Conservation (phyloP, 1,140 invertebrate species). For the Dysdera silvatica region DNA sequence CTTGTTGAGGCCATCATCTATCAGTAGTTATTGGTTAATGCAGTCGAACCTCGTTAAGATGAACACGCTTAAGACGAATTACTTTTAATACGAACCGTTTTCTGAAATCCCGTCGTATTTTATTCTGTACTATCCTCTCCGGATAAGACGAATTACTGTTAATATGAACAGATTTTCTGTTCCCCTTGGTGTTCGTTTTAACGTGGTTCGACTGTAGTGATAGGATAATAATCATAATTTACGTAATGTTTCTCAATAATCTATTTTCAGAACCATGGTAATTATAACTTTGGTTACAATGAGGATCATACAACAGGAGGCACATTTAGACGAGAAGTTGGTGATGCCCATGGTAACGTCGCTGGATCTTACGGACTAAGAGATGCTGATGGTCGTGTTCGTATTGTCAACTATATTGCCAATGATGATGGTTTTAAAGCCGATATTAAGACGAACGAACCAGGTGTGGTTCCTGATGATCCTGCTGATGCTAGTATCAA, state of each 20-base stretch:
- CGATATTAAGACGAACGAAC: slow-evolving; percentile 34
- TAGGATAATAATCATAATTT: background rate
- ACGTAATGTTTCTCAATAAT: background rate
- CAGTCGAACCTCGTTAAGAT: too few relatives aligned
- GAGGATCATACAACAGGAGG: slow-evolving; percentile 39
- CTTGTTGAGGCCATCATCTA: too few relatives aligned
- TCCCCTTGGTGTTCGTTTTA: too few relatives aligned
- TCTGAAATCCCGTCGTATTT: too few relatives aligned
- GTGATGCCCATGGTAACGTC: slow-evolving; percentile 29
- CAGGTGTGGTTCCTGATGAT: slow-evolving; percentile 27
- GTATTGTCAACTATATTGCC: slow-evolving; percentile 39
- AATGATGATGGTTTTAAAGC: slow-evolving; percentile 37
- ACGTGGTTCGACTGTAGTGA: too few relatives aligned
- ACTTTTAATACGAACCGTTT: too few relatives aligned
- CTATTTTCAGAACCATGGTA: slow-evolving; percentile 34
- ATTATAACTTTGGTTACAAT: slow-evolving; percentile 38
- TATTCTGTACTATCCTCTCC: too few relatives aligned
- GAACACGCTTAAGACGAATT: too few relatives aligned
- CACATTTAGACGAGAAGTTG: slow-evolving; percentile 33
- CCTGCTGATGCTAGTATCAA: slow-evolving; percentile 31
- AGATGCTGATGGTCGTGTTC: slow-evolving; percentile 36
- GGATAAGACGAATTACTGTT: too few relatives aligned
- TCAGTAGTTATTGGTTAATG: too few relatives aligned
- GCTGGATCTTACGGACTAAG: slow-evolving; percentile 36
- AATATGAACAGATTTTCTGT: too few relatives aligned